Percentiles rank a stretch among this genome's conserved stretches.
Evolutionary conservation across 2,797 vertebrate species (phyloP).

Genomic region (Pseudochirops corinnae): DNA sequence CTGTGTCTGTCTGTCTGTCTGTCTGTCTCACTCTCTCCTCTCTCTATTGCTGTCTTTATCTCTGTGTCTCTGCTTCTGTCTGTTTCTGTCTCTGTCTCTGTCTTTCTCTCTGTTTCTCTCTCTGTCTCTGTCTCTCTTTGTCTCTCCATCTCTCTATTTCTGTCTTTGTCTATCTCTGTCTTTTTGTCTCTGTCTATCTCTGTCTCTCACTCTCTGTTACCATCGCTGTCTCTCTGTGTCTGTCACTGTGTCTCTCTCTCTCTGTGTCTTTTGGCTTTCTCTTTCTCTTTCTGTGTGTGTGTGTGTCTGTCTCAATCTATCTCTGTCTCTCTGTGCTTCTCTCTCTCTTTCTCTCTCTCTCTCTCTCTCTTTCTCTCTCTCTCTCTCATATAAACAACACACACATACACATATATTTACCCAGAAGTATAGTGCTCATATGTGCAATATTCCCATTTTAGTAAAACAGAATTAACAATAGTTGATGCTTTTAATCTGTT

Average conservation of each 20-base stretch:
- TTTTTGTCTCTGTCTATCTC: background rate
- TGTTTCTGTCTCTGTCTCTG: too few relatives aligned
- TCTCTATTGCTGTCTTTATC: too few relatives aligned
- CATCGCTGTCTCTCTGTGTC: background rate
- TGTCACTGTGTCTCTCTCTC: too few relatives aligned
- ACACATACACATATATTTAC: background rate
- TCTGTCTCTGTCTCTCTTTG: too few relatives aligned
- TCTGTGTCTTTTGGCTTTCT: background rate
- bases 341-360: background rate
- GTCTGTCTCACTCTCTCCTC: background rate
- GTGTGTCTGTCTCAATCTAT: background rate
- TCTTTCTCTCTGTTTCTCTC: background rate
- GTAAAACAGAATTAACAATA: background rate
- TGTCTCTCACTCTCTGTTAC: background rate
- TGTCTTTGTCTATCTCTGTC: background rate
- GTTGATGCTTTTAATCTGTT: background rate
- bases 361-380: background rate
- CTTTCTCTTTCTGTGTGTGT: background rate
- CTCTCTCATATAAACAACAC: background rate
- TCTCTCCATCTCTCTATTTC: too few relatives aligned
- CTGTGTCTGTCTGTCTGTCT: background rate
- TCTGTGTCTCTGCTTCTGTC: background rate
- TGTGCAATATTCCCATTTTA: background rate
- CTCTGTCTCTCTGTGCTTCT: too few relatives aligned
- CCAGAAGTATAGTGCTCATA: background rate